Evolutionary conservation across 1,140 invertebrate genomes (phyloP), one percentile per base, ranked within the genome.

Genomic region (Bombus picipes): DNA sequence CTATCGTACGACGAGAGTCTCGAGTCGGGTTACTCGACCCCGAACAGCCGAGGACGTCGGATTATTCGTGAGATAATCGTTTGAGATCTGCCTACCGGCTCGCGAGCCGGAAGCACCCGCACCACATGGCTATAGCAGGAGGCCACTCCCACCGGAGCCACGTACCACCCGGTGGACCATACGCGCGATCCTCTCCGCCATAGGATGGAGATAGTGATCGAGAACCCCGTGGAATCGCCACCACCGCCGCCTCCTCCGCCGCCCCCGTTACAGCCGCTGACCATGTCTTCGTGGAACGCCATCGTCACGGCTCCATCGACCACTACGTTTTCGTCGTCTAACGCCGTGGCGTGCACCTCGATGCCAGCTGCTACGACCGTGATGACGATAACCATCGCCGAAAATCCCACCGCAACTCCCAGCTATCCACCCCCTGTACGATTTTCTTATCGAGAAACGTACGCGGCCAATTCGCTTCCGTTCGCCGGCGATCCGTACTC

Each of bases 11-110:
- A 99, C 95, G 98, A 98, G 95, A 98, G 97, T 87, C 96, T 98
- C 25, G 98, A 99, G 94, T 98, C 98, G 74, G 98, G 98, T 15
- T 99, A 98, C 94, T 98, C 98, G 68, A 98, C 98, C 82, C 98
- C 98, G 66, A 99, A 98, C 95, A 98, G 98, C 88, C 97, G 98
- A 92, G 98, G 97, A 90, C 96, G 98, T 81, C 96, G 98, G 93
- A 98, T 99, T 93, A 99, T 99, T 92, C 96, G 98, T 85, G 98
- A 99, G 95, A 99, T 99, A 94, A 99, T 99, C 94, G 98, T 99
- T 93, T 99, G 97, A 98, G 95, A 94, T 82, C 93, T 94, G 90
- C 93, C 94, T 75, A 94, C 93, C 94, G 94, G 94, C 94, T 94
- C 93, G 82, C 92, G 94, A 90, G 95, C 94, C 94, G 94, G 94